Evolutionary conservation across 2,113 vertebrate genomes (phyloP), one percentile per base, ranked within the genome.

Genomic region (Recurvirostra avosetta): DNA sequence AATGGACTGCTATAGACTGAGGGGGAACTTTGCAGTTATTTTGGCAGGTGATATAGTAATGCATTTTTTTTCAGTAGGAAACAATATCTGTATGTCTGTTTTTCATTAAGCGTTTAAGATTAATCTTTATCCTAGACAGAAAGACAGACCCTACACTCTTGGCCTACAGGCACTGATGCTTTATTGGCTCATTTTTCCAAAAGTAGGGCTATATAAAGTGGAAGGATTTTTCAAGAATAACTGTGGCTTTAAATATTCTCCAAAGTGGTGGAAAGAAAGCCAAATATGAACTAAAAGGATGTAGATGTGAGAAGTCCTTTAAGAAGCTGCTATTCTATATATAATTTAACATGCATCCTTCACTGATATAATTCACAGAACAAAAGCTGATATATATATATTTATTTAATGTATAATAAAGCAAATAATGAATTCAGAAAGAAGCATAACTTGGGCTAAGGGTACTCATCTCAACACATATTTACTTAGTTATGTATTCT

Each of bases 381-480:
- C 2, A 91, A 56, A 84, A 65, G 1, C 8, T 41, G 8, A 62
- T 38, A n/a, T 22, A 15, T 27, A 17, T 25, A 21, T 22, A n/a
- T 12, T 2, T 40, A 23, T 21, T 21, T 23, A 74, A 62, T 11
- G 1, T 26, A 41, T 21, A 40, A 3, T 0, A 0, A 74, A 26
- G 3, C 43, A 68, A 89, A 68, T 6, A 29, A 55, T 78, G 0
- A 52, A 40, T 71, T 77, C 25, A 58, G n/a, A 77, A 61, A 65
- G 19, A 56, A 78, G 1, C 90, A 43, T 49, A 71, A 20, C 5
- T 68, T 83, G 11, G 68, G 5, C 3, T 52, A 56, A 76, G 12
- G 12, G 3, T 40, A 49, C 2, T 52, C 9, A 25, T 80, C 68
- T 55, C 36, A 62, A 71, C 1, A 30, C 6, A 6, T 18, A 30